Evolutionary conservation across 2,797 vertebrate species (phyloP).

Genomic region (Alosa sapidissima): DNA sequence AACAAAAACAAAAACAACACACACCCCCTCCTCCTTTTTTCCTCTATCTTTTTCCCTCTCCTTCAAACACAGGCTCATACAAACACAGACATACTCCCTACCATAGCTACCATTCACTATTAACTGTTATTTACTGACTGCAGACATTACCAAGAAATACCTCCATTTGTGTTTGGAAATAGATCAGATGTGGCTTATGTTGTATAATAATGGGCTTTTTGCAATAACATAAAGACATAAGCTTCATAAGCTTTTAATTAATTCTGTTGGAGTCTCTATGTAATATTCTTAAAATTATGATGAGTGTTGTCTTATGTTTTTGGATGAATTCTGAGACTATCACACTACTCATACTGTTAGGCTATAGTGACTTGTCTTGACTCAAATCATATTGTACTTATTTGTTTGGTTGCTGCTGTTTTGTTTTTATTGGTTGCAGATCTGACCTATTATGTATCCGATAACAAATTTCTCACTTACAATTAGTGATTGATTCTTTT

Average conservation of each 20-base stretch:
- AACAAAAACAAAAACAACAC: slow-evolving; percentile 71
- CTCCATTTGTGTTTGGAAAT: background rate
- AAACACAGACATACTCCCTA: slow-evolving; percentile 28
- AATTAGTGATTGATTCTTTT: slow-evolving; percentile 1
- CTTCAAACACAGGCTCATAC: slow-evolving; percentile 31
- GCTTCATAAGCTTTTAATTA: slow-evolving; percentile 1
- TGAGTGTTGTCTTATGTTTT: background rate
- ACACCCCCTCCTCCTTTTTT: background rate
- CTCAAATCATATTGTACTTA: background rate
- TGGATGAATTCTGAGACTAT: background rate
- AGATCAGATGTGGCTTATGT: background rate
- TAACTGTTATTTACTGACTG: slow-evolving; percentile 42
- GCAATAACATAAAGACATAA: background rate
- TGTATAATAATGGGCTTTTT: background rate
- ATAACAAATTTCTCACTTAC: background rate
- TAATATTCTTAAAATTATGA: background rate
- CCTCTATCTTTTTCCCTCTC: slow-evolving; percentile 22
- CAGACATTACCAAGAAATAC: slow-evolving; percentile 15
- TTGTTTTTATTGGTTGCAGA: background rate
- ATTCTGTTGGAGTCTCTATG: background rate
- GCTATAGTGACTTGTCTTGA: background rate
- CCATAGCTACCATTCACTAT: slow-evolving; percentile 27
- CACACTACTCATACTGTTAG: background rate
- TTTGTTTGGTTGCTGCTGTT: background rate
- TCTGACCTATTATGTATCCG: background rate